These are phyloP conservation scores for Ennomos fuscantarius DNA, from an alignment of 2,888 invertebrate genomes.

Conservation along the genomic window DNA sequence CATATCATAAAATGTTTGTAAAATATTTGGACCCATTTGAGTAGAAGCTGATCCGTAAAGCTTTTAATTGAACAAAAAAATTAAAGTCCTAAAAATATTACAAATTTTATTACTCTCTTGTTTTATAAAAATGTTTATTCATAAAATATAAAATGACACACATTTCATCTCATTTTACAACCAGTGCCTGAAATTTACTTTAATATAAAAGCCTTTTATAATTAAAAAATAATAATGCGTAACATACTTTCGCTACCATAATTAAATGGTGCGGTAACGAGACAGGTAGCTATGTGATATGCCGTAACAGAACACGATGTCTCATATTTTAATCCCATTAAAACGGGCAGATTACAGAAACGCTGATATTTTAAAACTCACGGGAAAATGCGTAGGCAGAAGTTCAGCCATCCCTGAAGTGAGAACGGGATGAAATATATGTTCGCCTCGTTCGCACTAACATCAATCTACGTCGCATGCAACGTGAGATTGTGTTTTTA, in stretches of 20 bases:
- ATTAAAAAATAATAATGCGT: slow-evolving; percentile 22
- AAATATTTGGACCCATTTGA: too few species aligned
- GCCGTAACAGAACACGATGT: slow-evolving; percentile 33
- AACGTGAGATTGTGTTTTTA: slow-evolving; percentile 42
- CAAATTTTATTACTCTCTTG: too few species aligned
- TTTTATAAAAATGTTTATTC: too few species aligned
- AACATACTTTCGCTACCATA: slow-evolving; percentile 21
- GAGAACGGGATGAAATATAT: slow-evolving; percentile 29
- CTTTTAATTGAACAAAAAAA: too few species aligned
- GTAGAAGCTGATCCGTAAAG: too few species aligned
- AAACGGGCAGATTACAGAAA: slow-evolving; percentile 37
- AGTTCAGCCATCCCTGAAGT: slow-evolving; percentile 24
- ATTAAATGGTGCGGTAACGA: slow-evolving; percentile 27
- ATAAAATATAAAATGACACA: not conserved
- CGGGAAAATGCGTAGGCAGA: slow-evolving; percentile 35
- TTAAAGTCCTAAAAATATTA: too few species aligned
- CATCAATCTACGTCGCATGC: slow-evolving; percentile 63
- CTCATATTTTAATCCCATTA: slow-evolving; percentile 47
- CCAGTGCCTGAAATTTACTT: slow-evolving; percentile 2
- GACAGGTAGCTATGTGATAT: slow-evolving; percentile 19
- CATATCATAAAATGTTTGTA: too few species aligned
- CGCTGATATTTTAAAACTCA: slow-evolving; percentile 42
- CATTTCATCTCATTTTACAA: not conserved
- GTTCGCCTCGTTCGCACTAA: slow-evolving; percentile 36
- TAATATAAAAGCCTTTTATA: slow-evolving; percentile 15